Evolutionary conservation across 2,113 vertebrate genomes (phyloP).

Genomic region (Ramphastos sulfuratus): DNA sequence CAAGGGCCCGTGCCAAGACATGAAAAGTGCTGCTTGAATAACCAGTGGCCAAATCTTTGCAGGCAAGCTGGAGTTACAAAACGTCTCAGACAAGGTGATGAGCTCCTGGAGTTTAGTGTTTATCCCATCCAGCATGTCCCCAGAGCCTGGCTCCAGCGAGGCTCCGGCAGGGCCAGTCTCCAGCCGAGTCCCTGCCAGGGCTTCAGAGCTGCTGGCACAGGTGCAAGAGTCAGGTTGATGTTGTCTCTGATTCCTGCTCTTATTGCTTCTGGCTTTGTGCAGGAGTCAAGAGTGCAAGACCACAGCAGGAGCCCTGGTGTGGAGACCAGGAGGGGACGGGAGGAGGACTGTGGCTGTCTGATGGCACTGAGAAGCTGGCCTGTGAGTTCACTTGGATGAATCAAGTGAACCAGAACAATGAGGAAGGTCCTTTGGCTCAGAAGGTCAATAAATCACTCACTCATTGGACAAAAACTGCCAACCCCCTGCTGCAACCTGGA

Average conservation of each 20-base stretch:
- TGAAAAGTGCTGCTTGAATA: not conserved
- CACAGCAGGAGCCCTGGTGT: not conserved
- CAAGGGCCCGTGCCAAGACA: not conserved
- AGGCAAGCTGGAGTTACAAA: not conserved
- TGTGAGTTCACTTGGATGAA: not conserved
- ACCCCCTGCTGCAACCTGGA: not conserved
- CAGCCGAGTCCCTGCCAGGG: not conserved
- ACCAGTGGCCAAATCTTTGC: not conserved
- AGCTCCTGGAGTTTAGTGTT: not conserved
- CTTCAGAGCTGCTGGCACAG: not conserved
- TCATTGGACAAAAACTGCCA: not conserved
- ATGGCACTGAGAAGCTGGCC: not conserved
- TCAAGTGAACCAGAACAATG: constrained; percentile 1
- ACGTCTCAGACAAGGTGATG: not conserved
- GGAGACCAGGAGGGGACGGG: not conserved
- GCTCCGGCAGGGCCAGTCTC: fast-evolving
- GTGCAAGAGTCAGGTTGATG: not conserved
- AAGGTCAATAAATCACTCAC: not conserved
- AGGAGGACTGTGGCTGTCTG: not conserved
- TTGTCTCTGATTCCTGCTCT: not conserved
- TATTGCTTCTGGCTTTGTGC: not conserved
- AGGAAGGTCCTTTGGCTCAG: not conserved
- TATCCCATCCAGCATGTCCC: not conserved
- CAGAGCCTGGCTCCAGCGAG: not conserved
- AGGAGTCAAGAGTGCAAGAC: constrained; percentile 13